phyloP scores from a whole-genome alignment of 2,888 invertebrate species.

The Xestia ashworthii region DNA sequence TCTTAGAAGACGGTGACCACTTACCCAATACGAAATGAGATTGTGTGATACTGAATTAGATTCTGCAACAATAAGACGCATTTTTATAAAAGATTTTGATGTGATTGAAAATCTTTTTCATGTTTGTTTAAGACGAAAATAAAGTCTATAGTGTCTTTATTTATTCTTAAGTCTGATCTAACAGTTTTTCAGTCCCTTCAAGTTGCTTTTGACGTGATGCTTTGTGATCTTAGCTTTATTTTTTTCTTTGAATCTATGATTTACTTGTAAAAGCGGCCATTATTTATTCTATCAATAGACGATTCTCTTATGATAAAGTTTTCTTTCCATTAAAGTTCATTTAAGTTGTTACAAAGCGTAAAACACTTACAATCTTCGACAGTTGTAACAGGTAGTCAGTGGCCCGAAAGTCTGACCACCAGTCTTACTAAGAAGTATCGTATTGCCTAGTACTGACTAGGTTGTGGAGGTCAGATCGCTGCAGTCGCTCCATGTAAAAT shows the following conservation, averaged over 20 bases:
- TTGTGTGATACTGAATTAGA: conserved; percentile 30
- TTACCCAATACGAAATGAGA: conserved; percentile 29
- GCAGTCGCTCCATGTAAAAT: no score
- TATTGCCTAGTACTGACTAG: no score
- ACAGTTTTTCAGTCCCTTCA: conserved; percentile 8
- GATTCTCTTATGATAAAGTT: no score
- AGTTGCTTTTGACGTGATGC: conserved; percentile 12
- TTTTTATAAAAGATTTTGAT: conserved; percentile 18
- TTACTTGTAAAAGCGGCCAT: not conserved
- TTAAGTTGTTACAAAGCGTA: not conserved
- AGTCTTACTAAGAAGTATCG: no score
- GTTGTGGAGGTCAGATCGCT: no score
- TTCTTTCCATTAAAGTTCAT: no score
- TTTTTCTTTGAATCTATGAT: not conserved
- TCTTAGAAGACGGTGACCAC: conserved; percentile 29
- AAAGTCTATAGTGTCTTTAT: conserved; percentile 21
- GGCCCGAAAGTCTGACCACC: no score
- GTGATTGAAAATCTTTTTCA: conserved; percentile 23
- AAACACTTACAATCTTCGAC: not conserved
- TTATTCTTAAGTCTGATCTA: conserved; percentile 4
- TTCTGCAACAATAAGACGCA: conserved; percentile 9
- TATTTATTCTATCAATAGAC: not conserved
- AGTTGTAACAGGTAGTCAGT: no score
- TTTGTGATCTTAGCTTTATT: conserved; percentile 7
- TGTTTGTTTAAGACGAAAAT: conserved; percentile 22